Evolutionary conservation across 2,888 invertebrate genomes (phyloP), one percentile per base, ranked within the genome.

Genomic region (Epinotia brunnichana): DNA sequence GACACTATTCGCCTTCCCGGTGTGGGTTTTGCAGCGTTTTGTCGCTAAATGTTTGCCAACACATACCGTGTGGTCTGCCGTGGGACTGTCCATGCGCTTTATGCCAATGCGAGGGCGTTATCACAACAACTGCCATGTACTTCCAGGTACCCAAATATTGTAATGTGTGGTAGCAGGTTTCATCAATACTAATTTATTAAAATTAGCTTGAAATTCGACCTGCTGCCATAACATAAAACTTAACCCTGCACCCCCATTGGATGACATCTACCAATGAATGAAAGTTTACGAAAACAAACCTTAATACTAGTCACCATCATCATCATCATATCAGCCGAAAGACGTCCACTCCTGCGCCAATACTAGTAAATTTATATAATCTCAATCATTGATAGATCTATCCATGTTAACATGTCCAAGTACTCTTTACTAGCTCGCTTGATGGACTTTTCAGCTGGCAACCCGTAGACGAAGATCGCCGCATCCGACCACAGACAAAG

Each of bases 361-460:
- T 71, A 29, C 3, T 44, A 72, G 69, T 78, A 62, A 4, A 57
- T 56, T 64, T 29, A 66, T 66, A 57, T 39, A 59, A 67, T 74
- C 35, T 76, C 74, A 74, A 77, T 83, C 83, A 81, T 85, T 82
- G 78, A 80, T 78, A 76, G 81, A 77, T 74, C 75, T 72, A 77
- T 83, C 83, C 81, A 78, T 74, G 75, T 74, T 78, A 76, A 77
- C 78, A 74, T 83, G 77, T 75, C 80, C 72, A 83, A 85, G 84
- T 81, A 79, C 85, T 80, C 83, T 80, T 85, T 90, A 89, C 87
- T 92, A 92, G 90, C 89, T 85, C 87, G 86, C 88, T 87, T 85
- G 85, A 90, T 93, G 93, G 92, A 88, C 92, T 93, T 93, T 92
- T 93, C 92, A 92, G 92, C 91, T 91, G 91, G 89, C 83, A 87